Conservation (phyloP, 35 echinoderm and acorn worm species). For the Holothuria glaberrima region DNA sequence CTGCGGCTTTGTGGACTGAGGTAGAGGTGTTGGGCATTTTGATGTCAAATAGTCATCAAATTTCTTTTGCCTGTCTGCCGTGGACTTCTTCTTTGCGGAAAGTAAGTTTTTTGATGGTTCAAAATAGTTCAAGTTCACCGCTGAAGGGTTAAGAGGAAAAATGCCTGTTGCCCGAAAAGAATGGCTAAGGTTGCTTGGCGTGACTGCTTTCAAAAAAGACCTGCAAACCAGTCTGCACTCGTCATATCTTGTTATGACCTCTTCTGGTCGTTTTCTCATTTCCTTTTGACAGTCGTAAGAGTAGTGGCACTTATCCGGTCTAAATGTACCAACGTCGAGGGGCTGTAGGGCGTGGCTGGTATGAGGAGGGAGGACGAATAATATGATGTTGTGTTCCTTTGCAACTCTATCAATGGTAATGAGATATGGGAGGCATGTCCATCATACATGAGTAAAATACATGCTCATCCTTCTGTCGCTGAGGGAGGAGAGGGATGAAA, state of each 20-base stretch:
- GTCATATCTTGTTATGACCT: neutral
- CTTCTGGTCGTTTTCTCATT: neutral
- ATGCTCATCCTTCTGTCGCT: neutral
- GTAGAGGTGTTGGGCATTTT: neutral
- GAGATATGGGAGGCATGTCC: conserved; percentile 59
- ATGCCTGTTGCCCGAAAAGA: neutral
- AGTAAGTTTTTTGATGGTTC: neutral
- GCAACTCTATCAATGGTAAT: conserved; percentile 21
- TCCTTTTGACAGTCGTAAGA: neutral
- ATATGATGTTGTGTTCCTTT: neutral
- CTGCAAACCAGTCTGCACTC: no score
- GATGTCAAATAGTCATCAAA: neutral
- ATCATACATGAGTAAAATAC: conserved; percentile 19
- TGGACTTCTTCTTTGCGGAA: no score
- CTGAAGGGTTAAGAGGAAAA: neutral
- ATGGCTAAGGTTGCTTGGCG: no score
- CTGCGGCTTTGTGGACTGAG: neutral
- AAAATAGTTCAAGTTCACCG: neutral
- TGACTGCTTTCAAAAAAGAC: no score
- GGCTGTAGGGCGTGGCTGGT: conserved; percentile 41
- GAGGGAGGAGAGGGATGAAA: conserved; percentile 42
- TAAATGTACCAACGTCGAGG: conserved; percentile 12
- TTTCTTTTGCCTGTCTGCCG: neutral
- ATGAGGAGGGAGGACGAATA: conserved; percentile 36
- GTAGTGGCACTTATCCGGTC: conserved; percentile 24